Conservation (phyloP, 2,797 vertebrate species). For the Pachyuromys duprasi region DNA sequence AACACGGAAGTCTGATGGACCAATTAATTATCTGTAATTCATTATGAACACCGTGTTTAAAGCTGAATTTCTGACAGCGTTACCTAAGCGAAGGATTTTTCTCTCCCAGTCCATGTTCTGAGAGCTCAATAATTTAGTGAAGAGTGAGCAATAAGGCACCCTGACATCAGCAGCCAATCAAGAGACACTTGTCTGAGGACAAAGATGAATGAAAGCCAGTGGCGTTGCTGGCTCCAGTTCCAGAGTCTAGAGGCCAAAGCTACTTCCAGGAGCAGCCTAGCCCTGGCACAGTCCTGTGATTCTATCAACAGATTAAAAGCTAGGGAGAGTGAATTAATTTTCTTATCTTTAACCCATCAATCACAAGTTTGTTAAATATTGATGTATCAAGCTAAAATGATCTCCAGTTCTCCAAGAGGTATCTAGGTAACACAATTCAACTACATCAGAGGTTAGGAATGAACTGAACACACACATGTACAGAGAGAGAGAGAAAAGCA, state of each 20-base stretch:
- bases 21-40: not conserved
- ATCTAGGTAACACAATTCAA: slow-evolving; percentile 63
- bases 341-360: slow-evolving; percentile 61
- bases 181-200: slow-evolving; percentile 37
- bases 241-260: not conserved
- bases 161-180: slow-evolving; percentile 13
- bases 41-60: not conserved
- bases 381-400: slow-evolving; percentile 51
- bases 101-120: slow-evolving; percentile 13
- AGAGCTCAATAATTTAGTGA: slow-evolving; percentile 42
- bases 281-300: not conserved
- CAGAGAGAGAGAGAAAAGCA: not conserved
- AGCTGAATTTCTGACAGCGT: not conserved
- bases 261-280: slow-evolving; percentile 18
- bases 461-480: not conserved
- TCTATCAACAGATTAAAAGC: slow-evolving; percentile 48
- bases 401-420: slow-evolving; percentile 52
- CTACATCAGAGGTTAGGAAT: slow-evolving; percentile 16
- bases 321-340: slow-evolving; percentile 51
- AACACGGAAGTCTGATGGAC: not conserved
- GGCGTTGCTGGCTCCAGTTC: not conserved
- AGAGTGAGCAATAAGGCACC: not conserved
- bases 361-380: slow-evolving; percentile 71
- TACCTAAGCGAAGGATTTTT: not conserved
- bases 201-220: slow-evolving; percentile 38